Evolutionary conservation across 1,140 invertebrate species (phyloP), one percentile per base, ranked within the genome.

Genomic region (Drepana arcuata): DNA sequence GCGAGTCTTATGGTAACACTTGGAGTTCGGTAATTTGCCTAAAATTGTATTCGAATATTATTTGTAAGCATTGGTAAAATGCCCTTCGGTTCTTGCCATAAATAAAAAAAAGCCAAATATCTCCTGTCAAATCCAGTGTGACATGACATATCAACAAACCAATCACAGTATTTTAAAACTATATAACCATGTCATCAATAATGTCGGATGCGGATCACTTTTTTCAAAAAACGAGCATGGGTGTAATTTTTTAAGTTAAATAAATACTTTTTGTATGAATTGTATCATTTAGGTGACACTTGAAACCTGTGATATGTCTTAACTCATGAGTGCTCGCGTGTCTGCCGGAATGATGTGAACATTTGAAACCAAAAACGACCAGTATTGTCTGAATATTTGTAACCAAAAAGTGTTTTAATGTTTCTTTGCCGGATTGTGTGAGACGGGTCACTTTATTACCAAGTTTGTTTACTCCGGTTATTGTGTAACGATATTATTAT

Each of bases 271-370:
- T 59, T 60, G 34, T 54, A 56, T 43, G 47, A 48, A 44, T 51
- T 59, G 55, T 62, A 73, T 71, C 62, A 71, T 67, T 66, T 70
- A 72, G 67, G 63, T 64, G 54, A 72, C 71, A 70, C 58, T 81
- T 72, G 74, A 66, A 61, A 70, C 75, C 78, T 82, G 78, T 82
- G 78, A 82, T 82, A 81, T 72, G 41, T 75, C 67, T 56, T 60
- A 71, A 60, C 69, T 73, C 70, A 59, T 67, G 72, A 51, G 48
- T 71, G 68, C 59, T 68, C 74, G 72, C 64, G 58, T 68, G 73
- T 70, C 42, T 62, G 58, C 61, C 60, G 51, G 59, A 58, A 59
- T 71, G 63, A 48, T 59, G 32, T 9, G 27, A 23, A 28, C 16
- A 23, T 48, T 40, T 25, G 32, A 75, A 70, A 78, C 77, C 77